Percentiles rank a stretch among this genome's conserved stretches.
Evolutionary conservation across 2,113 vertebrate genomes (phyloP).

Genomic region (Odocoileus hemionus): DNA sequence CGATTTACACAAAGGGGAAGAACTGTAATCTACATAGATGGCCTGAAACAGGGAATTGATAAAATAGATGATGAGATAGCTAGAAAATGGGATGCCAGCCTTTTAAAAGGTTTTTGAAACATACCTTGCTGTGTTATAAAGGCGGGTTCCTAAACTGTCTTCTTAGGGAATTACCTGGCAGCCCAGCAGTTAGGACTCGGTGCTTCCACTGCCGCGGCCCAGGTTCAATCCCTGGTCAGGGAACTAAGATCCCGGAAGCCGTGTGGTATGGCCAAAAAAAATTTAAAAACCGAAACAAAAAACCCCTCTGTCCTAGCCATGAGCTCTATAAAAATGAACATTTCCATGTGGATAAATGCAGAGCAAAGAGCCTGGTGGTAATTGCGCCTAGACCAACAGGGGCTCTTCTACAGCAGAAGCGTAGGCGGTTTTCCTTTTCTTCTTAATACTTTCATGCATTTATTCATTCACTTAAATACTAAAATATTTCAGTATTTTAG

Average conservation of each 20-base stretch:
- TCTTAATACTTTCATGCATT: background rate
- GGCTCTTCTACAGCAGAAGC: background rate
- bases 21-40: background rate
- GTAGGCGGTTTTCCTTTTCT: background rate
- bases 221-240: background rate
- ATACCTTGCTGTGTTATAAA: background rate
- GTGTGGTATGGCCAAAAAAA: background rate
- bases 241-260: background rate
- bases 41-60: background rate
- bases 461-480: background rate
- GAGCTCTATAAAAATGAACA: background rate
- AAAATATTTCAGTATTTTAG: background rate
- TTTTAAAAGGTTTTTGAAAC: background rate
- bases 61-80: background rate
- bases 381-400: accelerated
- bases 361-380: background rate
- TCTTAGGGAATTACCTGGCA: background rate
- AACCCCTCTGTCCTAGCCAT: background rate
- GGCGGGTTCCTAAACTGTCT: background rate
- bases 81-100: background rate
- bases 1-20: background rate
- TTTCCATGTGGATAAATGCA: background rate
- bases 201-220: background rate
- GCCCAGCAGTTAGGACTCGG: background rate
- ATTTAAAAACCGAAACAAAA: background rate